phyloP scores from a whole-genome alignment of 2,797 vertebrate genomes.

The Sciurus carolinensis region DNA sequence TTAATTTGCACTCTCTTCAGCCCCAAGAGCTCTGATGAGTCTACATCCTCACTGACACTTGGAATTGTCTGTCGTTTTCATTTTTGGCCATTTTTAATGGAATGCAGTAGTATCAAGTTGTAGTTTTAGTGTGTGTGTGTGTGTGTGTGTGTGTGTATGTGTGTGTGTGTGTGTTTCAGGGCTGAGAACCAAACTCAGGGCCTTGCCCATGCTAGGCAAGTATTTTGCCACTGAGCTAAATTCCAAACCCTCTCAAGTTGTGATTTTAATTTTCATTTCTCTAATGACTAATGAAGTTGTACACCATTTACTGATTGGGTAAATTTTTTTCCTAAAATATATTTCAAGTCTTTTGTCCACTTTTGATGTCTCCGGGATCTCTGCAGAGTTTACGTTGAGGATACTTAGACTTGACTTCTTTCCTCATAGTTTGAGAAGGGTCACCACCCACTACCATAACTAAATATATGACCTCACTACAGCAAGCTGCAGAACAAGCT shows the following conservation, averaged over 20 bases:
- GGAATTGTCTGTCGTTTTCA: constrained; percentile 38
- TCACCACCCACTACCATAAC: not conserved
- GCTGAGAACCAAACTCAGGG: too few species aligned
- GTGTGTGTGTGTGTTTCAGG: too few species aligned
- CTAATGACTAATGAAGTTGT: constrained; percentile 53
- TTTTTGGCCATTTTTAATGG: constrained; percentile 43
- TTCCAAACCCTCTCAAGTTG: not conserved
- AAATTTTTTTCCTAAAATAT: constrained; percentile 39
- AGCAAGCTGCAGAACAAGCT: not conserved
- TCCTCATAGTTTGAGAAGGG: constrained; percentile 31
- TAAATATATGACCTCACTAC: constrained; percentile 29
- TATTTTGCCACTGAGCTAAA: too few species aligned
- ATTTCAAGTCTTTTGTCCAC: constrained; percentile 27
- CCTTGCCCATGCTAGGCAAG: too few species aligned
- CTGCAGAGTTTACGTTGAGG: constrained; percentile 20
- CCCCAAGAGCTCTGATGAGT: not conserved
- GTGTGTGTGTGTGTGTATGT: too few species aligned
- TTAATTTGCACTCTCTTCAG: not conserved
- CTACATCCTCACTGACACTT: constrained; percentile 13
- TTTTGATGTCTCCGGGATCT: not conserved
- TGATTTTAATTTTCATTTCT: constrained; percentile 46
- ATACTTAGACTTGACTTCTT: constrained; percentile 18
- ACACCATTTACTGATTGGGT: constrained; percentile 4
- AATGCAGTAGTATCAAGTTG: constrained; percentile 26
- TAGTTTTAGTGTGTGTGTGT: constrained; percentile 11